Conservation (phyloP, 2,797 vertebrate genomes). For the Streptopelia turtur region DNA sequence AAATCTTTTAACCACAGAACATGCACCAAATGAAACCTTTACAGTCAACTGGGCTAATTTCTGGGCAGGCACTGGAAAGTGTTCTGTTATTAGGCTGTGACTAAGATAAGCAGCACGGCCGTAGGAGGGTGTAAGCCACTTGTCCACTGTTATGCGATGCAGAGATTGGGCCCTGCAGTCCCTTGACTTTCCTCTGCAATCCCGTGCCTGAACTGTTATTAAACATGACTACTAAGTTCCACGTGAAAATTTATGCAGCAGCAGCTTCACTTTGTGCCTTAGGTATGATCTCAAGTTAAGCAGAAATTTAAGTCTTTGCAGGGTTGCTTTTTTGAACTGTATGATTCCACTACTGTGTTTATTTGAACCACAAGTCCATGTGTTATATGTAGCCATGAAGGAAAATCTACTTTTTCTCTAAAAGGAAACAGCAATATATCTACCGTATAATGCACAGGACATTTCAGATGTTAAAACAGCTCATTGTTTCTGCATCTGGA, state of each 20-base stretch:
- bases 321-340: neutral
- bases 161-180: neutral
- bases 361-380: neutral
- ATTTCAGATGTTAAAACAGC: slow-evolving; percentile 15
- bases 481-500: slow-evolving; percentile 44
- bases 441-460: neutral
- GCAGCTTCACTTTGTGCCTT: neutral
- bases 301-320: neutral
- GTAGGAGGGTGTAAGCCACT: neutral
- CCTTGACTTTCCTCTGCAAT: neutral
- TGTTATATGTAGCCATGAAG: neutral
- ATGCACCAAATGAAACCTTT: neutral
- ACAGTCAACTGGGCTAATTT: neutral
- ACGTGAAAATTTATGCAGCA: neutral
- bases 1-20: neutral
- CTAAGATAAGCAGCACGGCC: neutral
- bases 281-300: neutral
- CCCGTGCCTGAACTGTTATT: neutral
- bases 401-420: neutral
- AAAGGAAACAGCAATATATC: neutral
- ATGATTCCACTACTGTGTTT: neutral
- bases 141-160: neutral
- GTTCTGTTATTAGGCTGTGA: neutral
- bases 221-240: neutral
- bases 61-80: neutral